A percentile compares a stretch with the other conserved stretches of the same genome.
phyloP scores from a whole-genome alignment of 2,888 invertebrate genomes.

The Hoplodrina ambigua region DNA sequence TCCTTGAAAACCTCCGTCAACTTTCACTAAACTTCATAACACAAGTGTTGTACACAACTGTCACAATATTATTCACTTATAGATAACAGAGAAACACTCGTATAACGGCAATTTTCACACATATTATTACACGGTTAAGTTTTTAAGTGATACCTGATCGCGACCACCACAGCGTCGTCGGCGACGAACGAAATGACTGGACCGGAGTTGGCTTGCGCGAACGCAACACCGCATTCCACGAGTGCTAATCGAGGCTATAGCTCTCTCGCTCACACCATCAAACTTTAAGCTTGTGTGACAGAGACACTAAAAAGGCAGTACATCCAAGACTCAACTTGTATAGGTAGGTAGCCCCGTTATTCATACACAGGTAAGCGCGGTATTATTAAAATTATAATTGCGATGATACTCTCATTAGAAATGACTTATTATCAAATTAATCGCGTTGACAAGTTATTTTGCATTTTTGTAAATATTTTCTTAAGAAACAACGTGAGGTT shows the following conservation, averaged over 20 bases:
- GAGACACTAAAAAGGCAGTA: slow-evolving; percentile 67
- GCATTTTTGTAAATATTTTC: not conserved
- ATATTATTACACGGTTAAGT: slow-evolving; percentile 80
- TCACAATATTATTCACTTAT: slow-evolving; percentile 83
- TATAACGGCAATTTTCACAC: slow-evolving; percentile 83
- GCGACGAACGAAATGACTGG: slow-evolving; percentile 85
- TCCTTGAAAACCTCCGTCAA: slow-evolving; percentile 83
- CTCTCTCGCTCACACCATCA: slow-evolving; percentile 74
- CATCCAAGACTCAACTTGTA: slow-evolving; percentile 69
- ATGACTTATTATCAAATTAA: slow-evolving; percentile 34
- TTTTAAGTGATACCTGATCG: slow-evolving; percentile 70
- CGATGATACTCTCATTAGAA: slow-evolving; percentile 47
- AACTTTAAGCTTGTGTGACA: slow-evolving; percentile 54
- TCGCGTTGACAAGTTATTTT: slow-evolving; percentile 18
- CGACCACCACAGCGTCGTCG: slow-evolving; percentile 76
- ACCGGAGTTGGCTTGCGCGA: slow-evolving; percentile 80
- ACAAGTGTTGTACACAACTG: slow-evolving; percentile 81
- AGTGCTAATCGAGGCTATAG: slow-evolving; percentile 77
- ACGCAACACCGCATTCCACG: slow-evolving; percentile 88
- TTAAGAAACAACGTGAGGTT: not conserved
- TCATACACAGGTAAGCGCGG: slow-evolving; percentile 83
- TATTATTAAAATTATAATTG: slow-evolving; percentile 72
- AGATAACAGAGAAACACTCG: slow-evolving; percentile 80
- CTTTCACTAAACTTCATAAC: slow-evolving; percentile 88
- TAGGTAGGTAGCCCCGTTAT: slow-evolving; percentile 86